A percentile compares a stretch with the other conserved stretches of the same genome.
Evolutionary conservation across 2,888 invertebrate species (phyloP).

Genomic region (Teleogryllus oceanicus): DNA sequence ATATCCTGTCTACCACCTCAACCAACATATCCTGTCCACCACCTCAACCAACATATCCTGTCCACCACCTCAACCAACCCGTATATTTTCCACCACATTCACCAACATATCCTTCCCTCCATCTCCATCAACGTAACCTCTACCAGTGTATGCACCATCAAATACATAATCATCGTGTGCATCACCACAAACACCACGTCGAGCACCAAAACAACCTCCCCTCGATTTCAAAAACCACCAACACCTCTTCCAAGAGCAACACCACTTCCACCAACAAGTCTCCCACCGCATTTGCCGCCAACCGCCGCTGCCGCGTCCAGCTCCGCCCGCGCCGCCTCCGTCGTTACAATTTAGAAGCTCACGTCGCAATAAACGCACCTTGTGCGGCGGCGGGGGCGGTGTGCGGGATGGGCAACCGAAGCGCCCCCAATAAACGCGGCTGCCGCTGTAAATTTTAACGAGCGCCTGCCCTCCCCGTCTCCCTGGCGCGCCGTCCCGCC

Average conservation of each 20-base stretch:
- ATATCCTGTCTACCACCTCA: too few species aligned
- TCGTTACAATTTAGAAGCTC: neutral
- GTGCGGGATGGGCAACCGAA: neutral
- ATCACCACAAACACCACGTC: too few species aligned
- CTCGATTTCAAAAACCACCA: neutral
- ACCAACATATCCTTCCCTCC: too few species aligned
- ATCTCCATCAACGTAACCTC: too few species aligned
- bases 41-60: too few species aligned
- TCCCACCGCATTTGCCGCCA: neutral
- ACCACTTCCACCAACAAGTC: neutral
- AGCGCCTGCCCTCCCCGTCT: neutral
- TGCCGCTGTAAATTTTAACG: constrained; percentile 18
- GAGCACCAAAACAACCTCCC: neutral
- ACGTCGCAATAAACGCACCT: neutral
- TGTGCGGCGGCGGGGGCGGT: neutral
- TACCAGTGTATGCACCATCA: too few species aligned
- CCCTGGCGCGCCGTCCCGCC: neutral
- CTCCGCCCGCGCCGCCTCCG: neutral
- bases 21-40: too few species aligned
- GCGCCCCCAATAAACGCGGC: constrained; percentile 18
- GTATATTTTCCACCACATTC: too few species aligned
- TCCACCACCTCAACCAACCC: too few species aligned
- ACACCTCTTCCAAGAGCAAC: neutral
- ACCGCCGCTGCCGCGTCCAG: neutral
- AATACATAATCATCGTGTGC: too few species aligned